phyloP scores from a whole-genome alignment of 2,888 invertebrate species.

The Eilema caniola region DNA sequence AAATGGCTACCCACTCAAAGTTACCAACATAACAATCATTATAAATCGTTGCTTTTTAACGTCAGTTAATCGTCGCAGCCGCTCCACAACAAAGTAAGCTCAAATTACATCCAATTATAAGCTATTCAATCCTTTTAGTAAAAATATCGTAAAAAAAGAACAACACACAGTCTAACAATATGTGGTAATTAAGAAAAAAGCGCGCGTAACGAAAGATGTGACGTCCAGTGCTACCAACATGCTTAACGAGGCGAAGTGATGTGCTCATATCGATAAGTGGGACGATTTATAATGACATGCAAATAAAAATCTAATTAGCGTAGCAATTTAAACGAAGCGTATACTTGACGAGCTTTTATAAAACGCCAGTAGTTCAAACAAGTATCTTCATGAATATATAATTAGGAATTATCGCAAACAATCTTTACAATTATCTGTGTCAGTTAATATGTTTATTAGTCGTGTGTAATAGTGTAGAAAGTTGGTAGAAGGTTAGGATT shows the following conservation, averaged over 20 bases:
- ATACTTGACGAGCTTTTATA: constrained; percentile 37
- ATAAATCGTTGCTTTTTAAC: constrained; percentile 76
- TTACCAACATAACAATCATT: constrained; percentile 71
- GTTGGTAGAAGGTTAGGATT: constrained; percentile 21
- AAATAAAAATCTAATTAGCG: constrained; percentile 52
- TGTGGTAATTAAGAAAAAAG: constrained; percentile 81
- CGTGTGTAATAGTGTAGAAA: constrained; percentile 39
- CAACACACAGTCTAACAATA: constrained; percentile 74
- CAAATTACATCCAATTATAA: constrained; percentile 86
- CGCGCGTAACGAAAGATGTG: constrained; percentile 80
- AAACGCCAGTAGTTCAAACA: constrained; percentile 40
- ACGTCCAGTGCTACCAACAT: constrained; percentile 78
- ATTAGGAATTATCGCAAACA: constrained; percentile 35
- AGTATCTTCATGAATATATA: constrained; percentile 42
- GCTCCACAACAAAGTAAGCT: constrained; percentile 80
- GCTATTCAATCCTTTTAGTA: constrained; percentile 83
- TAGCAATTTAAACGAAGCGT: constrained; percentile 45
- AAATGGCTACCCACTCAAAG: constrained; percentile 71
- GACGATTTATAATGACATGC: constrained; percentile 52
- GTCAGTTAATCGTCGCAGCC: constrained; percentile 75
- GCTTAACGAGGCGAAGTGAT: constrained; percentile 72
- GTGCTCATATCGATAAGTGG: constrained; percentile 63
- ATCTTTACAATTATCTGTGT: constrained; percentile 36
- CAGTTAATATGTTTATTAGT: constrained; percentile 42
- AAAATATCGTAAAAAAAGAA: constrained; percentile 71